phyloP scores from a whole-genome alignment of 2,888 invertebrate species.

The Caenorhabditis panamensis region DNA sequence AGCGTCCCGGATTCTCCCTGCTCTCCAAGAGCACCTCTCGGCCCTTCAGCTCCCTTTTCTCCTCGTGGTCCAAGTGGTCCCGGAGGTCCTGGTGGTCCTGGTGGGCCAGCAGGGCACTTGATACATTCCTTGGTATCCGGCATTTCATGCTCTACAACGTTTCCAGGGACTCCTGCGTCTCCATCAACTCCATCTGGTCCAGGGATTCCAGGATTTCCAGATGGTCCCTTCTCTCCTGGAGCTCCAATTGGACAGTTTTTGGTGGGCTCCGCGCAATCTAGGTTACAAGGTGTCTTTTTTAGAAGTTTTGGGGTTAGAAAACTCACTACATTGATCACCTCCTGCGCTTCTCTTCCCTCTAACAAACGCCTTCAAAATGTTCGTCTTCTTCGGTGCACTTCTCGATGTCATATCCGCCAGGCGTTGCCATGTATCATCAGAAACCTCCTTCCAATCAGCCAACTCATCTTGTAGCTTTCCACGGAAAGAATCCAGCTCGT shows the following conservation, averaged over 20 bases:
- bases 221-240: conserved; percentile 71
- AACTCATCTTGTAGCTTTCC: conserved; percentile 20
- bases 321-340: conserved; percentile 53
- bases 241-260: conserved; percentile 71
- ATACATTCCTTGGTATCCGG: conserved; percentile 67
- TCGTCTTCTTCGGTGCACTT: conserved; percentile 47
- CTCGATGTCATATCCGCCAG: conserved; percentile 51
- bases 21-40: conserved; percentile 71
- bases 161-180: conserved; percentile 58
- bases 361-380: conserved; percentile 42
- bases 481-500: conserved; percentile 40
- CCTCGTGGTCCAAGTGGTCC: conserved; percentile 73
- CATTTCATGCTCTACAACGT: conserved; percentile 48
- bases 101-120: conserved; percentile 75
- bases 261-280: conserved; percentile 62
- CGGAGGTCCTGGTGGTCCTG: conserved; percentile 74
- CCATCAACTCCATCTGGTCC: conserved; percentile 71
- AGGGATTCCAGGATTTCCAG: conserved; percentile 70
- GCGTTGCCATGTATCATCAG: conserved; percentile 56
- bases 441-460: conserved; percentile 57
- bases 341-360: conserved; percentile 47
- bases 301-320: too few species aligned
- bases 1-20: conserved; percentile 71
- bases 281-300: too few species aligned
- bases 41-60: conserved; percentile 70